Evolutionary conservation across 2,113 vertebrate genomes (phyloP).

Genomic region (Tamias sibiricus): DNA sequence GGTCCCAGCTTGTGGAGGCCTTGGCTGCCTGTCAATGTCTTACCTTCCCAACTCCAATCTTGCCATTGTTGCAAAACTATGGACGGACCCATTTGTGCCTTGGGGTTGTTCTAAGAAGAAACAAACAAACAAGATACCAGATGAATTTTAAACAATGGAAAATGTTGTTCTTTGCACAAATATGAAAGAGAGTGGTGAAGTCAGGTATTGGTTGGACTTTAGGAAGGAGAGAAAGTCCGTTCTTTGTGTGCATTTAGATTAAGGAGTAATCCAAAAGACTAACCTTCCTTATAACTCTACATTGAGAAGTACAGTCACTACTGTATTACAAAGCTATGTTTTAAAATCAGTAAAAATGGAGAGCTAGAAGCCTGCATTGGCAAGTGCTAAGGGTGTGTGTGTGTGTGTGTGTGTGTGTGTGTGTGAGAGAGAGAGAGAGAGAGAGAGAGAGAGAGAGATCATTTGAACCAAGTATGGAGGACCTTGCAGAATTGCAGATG

Average conservation of each 20-base stretch:
- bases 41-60: background rate
- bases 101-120: background rate
- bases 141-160: slow-evolving; percentile 17
- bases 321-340: background rate
- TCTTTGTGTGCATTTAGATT: background rate
- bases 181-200: background rate
- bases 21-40: background rate
- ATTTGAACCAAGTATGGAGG: background rate
- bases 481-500: background rate
- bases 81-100: background rate
- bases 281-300: background rate
- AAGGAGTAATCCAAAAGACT: background rate
- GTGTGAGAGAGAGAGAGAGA: background rate
- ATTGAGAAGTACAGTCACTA: background rate
- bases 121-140: slow-evolving; percentile 1
- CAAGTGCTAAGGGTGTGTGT: background rate
- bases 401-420: background rate
- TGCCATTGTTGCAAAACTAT: background rate
- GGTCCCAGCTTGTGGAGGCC: background rate
- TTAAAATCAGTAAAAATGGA: background rate
- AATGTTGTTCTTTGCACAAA: background rate
- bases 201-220: background rate
- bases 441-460: background rate
- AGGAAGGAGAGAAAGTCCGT: background rate
- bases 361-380: background rate